phyloP scores from a whole-genome alignment of 1,140 invertebrate genomes.

The Nylanderia fulva region DNA sequence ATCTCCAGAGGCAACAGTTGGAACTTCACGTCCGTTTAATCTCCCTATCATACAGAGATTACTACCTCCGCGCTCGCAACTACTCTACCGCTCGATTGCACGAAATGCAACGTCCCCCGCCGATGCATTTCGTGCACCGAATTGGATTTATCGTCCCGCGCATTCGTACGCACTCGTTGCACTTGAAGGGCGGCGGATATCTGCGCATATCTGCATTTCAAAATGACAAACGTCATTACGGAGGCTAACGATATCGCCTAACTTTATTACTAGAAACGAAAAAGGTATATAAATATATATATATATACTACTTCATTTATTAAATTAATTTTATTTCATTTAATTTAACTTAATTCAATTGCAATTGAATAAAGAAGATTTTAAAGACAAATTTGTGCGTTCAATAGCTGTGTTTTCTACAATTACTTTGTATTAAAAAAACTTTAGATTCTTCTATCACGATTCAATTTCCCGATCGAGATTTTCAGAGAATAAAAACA shows the following conservation, averaged over 20 bases:
- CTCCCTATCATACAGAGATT: slow-evolving; percentile 58
- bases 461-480: background rate
- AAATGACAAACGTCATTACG: background rate
- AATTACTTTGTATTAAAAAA: background rate
- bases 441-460: background rate
- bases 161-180: slow-evolving; percentile 41
- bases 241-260: background rate
- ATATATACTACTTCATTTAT: no score
- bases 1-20: slow-evolving; percentile 63
- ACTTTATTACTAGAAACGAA: background rate
- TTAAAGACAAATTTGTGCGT: no score
- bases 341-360: no score
- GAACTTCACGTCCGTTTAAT: slow-evolving; percentile 54
- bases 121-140: slow-evolving; percentile 32
- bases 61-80: no score
- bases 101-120: slow-evolving; percentile 23
- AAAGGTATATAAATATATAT: no score
- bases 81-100: slow-evolving; percentile 30
- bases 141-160: slow-evolving; percentile 48
- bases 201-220: background rate
- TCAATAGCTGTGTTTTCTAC: no score
- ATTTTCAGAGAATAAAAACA: slow-evolving; percentile 2
- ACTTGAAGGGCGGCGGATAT: slow-evolving; percentile 7
- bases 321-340: no score
- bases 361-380: no score